Base-by-base conservation (phyloP, 2,888 invertebrate species). In the Cataglyphis cursor region DNA sequence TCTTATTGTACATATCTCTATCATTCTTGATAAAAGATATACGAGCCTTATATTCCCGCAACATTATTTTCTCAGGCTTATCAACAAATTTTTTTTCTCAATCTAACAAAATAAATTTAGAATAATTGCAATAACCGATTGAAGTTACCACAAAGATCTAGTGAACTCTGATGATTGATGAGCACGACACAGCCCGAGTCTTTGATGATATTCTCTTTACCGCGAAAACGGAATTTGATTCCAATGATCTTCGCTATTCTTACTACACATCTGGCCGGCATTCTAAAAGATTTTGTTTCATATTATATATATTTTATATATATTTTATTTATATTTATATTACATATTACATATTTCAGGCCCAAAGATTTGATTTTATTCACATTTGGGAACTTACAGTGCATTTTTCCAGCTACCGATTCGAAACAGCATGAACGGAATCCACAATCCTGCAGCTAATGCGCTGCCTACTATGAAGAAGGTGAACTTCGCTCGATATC, bases 101-200 rank as follows among this genome's bases (percentile, higher is more conserved):
- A 9, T 8, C 15, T 41, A 76, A 57, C 18, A 10, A 41, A 1
- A 51, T 4, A 51, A 51, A 81, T 12, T 51, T 35, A 61, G n/a
- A 66, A 70, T 54, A 48, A 41, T 59, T 24, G 31, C 12, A 51
- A 64, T 18, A 83, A 72, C 24, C 3, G 9, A 28, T 62, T 54
- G 35, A 59, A 92, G 95, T 96, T 96, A 98, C 98, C 97, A 90
- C 97, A 96, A 82, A 99, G 96, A 95, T 99, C 99, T 76, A 99
- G 94, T 35, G 97, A 96, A 94, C 98, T 98, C 95, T 99, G 99
- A 94, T 99, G 99, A 95, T 99, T 99, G 84, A 98, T 96, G 21
- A 99, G 95, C 10, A 99, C 96, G 15, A 99, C 97, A 91, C 97
- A 97, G 0, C 98, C 98, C 82, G 97, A 96, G 70, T 97, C 96